Base-by-base conservation (phyloP, 2,113 vertebrate genomes). In the Tupaia tana region DNA sequence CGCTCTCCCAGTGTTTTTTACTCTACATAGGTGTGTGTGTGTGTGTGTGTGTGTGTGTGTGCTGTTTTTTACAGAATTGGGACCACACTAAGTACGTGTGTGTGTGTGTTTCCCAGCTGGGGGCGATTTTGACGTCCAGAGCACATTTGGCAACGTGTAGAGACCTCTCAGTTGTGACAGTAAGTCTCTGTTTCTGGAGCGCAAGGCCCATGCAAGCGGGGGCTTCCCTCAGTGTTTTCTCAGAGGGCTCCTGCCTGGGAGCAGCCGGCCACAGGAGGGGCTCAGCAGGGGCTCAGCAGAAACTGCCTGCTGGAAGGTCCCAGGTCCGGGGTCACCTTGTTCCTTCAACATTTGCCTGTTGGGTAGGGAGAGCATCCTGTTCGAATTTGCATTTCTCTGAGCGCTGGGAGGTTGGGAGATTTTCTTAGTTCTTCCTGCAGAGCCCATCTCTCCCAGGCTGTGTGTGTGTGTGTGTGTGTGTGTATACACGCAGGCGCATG, bases 261-360 rank as follows among this genome's bases (percentile, higher is more conserved):
- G 31, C 1, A 61, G 58, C 15, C 24, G 0, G 13, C n/a, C 6
- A 6, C 24, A 0, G 12, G 13, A 18, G 43, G 54, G 52, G 3
- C 12, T 43, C 43, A 43, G 43, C 43, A 43, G 43, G 43, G 43
- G n/a, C 18, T 8, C 12, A 2, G 3, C 13, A 4, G 83, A 61
- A 24, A 61, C 14, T 9, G 22, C 14, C 69, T 34, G 22, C 7
- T 12, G 1, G 4, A 70, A 18, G 67, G 69, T 25, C 56, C 61
- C 20, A 7, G 9, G 54, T 11, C 54, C 58, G 67, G 66, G 12
- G 27, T 9, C n/a, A 10, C 11, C n/a, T 25, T 34, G 34, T 58
- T 19, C 4, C 12, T 56, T 70, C 25, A 29, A 14, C 2, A 29
- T 43, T 63, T 63, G 24, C 24, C 24, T 43, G 7, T 59, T 75